Conservation (phyloP, 2,888 invertebrate genomes). For the Athalia circularis region DNA sequence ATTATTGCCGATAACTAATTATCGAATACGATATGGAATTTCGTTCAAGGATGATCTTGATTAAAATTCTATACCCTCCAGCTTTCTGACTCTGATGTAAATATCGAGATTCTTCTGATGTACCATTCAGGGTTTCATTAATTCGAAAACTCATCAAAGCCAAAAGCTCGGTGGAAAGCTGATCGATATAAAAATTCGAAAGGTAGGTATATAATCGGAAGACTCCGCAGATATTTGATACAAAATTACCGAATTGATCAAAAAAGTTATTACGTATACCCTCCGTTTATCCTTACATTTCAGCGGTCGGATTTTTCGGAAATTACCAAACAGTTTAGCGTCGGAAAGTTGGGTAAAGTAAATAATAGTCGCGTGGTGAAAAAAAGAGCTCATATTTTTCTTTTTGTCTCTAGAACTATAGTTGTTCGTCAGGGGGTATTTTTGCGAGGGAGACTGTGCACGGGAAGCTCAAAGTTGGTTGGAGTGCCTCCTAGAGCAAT, state of each 20-base stretch:
- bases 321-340: too few relatives aligned
- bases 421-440: slow-evolving; percentile 5
- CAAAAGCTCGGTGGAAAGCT: neutral
- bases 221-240: neutral
- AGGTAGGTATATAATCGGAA: slow-evolving; percentile 2
- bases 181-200: neutral
- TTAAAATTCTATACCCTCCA: slow-evolving; percentile 14
- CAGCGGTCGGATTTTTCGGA: too few relatives aligned
- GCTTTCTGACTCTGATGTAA: slow-evolving; percentile 18
- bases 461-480: slow-evolving; percentile 1
- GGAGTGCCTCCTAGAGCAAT: slow-evolving; percentile 59
- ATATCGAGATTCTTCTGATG: slow-evolving; percentile 30
- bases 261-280: neutral
- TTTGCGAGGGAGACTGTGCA: slow-evolving; percentile 10
- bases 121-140: slow-evolving; percentile 21
- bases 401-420: slow-evolving; percentile 19
- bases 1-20: too few relatives aligned
- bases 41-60: slow-evolving; percentile 20
- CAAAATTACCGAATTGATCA: neutral
- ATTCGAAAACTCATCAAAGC: slow-evolving; percentile 6
- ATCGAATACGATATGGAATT: neutral
- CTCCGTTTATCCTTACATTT: too few relatives aligned
- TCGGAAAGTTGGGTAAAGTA: too few relatives aligned
- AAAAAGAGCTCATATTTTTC: slow-evolving; percentile 12
- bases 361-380: neutral